These are phyloP conservation scores for Pterois miles DNA, from an alignment of 2,797 vertebrate genomes.

Conservation along the genomic window DNA sequence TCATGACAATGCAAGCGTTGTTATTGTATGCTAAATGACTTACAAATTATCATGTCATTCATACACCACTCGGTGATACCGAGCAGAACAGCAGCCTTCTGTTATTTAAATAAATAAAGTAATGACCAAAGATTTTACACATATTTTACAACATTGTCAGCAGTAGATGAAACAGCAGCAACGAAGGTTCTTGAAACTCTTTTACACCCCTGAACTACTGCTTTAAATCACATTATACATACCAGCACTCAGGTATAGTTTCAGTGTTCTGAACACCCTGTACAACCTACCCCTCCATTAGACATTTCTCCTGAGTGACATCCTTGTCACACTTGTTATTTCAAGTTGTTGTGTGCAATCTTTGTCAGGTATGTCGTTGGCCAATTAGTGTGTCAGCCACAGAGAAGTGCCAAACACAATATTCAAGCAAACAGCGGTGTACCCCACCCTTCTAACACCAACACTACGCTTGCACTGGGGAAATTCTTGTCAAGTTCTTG, in stretches of 20 bases:
- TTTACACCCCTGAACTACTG: not conserved
- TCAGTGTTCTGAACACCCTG: not conserved
- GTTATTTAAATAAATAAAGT: too few relatives aligned
- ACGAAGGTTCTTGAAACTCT: not conserved
- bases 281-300: not conserved
- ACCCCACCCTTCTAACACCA: not conserved
- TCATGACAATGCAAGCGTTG: too few relatives aligned
- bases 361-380: not conserved
- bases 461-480: not conserved
- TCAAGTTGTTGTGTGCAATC: too few relatives aligned
- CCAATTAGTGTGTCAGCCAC: not conserved
- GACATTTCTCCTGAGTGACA: not conserved
- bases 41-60: too few relatives aligned
- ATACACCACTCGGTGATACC: too few relatives aligned
- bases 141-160: not conserved
- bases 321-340: not conserved
- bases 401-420: accelerated
- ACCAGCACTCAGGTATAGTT: not conserved
- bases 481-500: not conserved
- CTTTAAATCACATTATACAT: not conserved
- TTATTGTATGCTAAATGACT: too few relatives aligned
- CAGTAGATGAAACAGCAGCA: not conserved
- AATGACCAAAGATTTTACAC: too few relatives aligned
- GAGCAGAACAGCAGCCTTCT: too few relatives aligned
- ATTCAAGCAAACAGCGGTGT: not conserved